Conservation (phyloP, 1,140 invertebrate species). For the Caenorhabditis inopinata region DNA sequence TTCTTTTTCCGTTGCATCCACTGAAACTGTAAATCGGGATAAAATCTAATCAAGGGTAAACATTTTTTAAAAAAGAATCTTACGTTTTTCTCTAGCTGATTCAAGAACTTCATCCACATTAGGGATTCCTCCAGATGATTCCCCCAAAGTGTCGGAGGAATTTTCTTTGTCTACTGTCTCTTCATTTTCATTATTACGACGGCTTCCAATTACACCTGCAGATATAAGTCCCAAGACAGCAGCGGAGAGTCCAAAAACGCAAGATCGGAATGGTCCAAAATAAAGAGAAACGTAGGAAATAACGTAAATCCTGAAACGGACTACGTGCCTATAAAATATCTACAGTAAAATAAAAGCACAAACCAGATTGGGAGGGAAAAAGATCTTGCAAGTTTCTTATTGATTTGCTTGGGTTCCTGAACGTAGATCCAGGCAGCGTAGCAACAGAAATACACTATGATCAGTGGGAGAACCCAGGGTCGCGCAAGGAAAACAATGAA, state of each 20-base stretch:
- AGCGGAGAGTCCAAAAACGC: slow-evolving; percentile 67
- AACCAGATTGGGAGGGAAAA: slow-evolving; percentile 61
- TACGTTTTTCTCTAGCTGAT: slow-evolving; percentile 1
- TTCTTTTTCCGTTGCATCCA: not conserved
- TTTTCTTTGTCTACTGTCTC: slow-evolving; percentile 22
- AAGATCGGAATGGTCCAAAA: slow-evolving; percentile 68
- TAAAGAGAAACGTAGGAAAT: slow-evolving; percentile 67
- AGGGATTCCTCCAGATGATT: not conserved
- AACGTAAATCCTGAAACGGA: slow-evolving; percentile 54
- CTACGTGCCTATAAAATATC: not conserved
- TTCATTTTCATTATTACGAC: slow-evolving; percentile 19
- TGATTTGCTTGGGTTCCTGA: slow-evolving; percentile 51
- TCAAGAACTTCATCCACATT: not conserved
- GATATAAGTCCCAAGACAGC: slow-evolving; percentile 67
- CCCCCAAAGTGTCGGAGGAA: not conserved
- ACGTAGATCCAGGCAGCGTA: slow-evolving; percentile 64
- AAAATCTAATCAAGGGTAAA: not conserved
- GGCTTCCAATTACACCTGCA: slow-evolving; percentile 66
- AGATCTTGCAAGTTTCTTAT: slow-evolving; percentile 62
- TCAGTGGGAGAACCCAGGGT: slow-evolving; percentile 57
- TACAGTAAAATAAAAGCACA: not conserved
- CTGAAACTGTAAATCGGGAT: not conserved
- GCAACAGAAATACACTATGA: slow-evolving; percentile 54
- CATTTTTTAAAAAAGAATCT: not conserved
- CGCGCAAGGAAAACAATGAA: slow-evolving; percentile 56